phyloP scores from a whole-genome alignment of 2,113 vertebrate genomes.

The Callocephalon fimbriatum region DNA sequence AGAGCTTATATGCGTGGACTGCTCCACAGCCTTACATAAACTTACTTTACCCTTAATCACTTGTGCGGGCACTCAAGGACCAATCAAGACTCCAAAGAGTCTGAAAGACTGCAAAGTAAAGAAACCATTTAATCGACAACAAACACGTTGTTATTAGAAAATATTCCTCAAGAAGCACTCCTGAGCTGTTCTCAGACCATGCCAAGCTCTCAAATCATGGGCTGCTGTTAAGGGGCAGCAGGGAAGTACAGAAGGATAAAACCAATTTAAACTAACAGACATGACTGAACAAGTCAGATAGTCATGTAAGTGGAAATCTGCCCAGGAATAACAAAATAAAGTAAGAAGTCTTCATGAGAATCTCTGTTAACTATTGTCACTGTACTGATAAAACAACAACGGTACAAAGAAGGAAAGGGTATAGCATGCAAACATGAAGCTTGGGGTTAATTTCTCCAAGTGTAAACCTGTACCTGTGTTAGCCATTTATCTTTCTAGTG shows the following conservation, averaged over 20 bases:
- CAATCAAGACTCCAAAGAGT: not conserved
- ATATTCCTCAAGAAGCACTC: slow-evolving; percentile 1
- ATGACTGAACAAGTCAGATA: not conserved
- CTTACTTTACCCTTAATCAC: not conserved
- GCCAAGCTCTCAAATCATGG: not conserved
- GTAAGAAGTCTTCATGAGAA: not conserved
- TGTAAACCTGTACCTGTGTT: rapidly evolving
- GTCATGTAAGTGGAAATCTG: not conserved
- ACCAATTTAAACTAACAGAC: not conserved
- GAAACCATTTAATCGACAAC: not conserved
- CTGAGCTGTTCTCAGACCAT: not conserved
- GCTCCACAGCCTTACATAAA: not conserved
- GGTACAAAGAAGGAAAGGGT: not conserved
- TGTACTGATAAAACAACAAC: not conserved
- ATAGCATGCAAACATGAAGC: rapidly evolving
- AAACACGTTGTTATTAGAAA: slow-evolving; percentile 1
- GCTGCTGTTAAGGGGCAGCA: not conserved
- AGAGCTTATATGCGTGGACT: not conserved
- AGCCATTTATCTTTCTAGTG: rapidly evolving
- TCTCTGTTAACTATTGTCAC: not conserved
- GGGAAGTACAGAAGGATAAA: not conserved
- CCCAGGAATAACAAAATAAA: not conserved
- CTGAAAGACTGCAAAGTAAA: not conserved
- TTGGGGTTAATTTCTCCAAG: not conserved
- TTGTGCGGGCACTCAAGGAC: not conserved